Evolutionary conservation across 2,888 invertebrate species (phyloP), one percentile per base, ranked within the genome.

Genomic region (Thera britannica): DNA sequence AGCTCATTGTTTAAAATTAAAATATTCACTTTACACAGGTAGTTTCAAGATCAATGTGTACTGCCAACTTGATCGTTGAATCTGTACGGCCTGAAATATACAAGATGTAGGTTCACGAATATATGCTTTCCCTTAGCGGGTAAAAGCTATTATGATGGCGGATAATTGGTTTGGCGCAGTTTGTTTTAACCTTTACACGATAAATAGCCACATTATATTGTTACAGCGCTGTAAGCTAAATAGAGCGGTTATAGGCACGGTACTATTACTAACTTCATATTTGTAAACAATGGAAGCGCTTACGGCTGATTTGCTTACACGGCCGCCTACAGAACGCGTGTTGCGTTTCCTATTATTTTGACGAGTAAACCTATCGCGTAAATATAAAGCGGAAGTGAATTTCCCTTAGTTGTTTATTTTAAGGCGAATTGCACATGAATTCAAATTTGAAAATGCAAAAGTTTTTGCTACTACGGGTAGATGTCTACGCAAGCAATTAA

Each of bases 251-350:
- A 46, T 46, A 41, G 62, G 62, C 65, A 65, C 44, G 80, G 74
- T 77, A 77, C 78, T 83, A 83, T 83, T 83, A 81, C 81, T 79
- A 78, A 79, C 73, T 72, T 70, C 72, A 77, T 83, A 77, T 85
- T 85, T 81, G 81, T 83, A 86, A 86, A 86, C 83, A 83, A 75
- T 72, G 72, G 8, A 68, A 65, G 76, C 72, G 75, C 77, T 79
- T 77, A 80, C 76, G 78, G 82, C 77, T 79, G 81, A 84, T 83
- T 85, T 68, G 85, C 77, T 83, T 84, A 83, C 79, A 77, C 75
- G 74, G 75, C 77, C 78, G 72, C 79, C 82, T 77, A 82, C 80
- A 74, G 44, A 49, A 59, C 67, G 67, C 79, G 72, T 75, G 75
- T 58, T 71, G 68, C 75, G 74, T 78, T 79, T 77, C 76, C 35